Base-by-base conservation (phyloP, 1,140 invertebrate species). In the Saxidomus purpurata region DNA sequence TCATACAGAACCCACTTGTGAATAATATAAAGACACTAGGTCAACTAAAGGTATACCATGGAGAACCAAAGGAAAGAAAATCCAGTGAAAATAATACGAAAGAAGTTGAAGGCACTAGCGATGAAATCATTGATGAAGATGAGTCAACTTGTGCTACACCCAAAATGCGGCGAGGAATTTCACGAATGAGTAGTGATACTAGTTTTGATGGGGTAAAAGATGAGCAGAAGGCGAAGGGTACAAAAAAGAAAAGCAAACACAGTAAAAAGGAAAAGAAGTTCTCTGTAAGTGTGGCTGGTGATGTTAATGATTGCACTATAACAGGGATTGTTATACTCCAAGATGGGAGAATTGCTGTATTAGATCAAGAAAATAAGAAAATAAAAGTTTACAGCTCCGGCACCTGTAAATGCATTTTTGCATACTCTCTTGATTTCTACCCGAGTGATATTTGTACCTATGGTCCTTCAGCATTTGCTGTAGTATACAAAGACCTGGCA, bases 331-430 rank as follows among this genome's bases (percentile, higher is more conserved):
- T 80, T 9, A 47, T 52, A 22, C 22, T 80, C 8, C 43, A 52
- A 36, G 55, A 80, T 28, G 77, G 77, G 9, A 55, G 77, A 52
- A 31, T 80, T 28, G 55, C 55, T 0, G 34, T 55, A 13, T 36
- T 36, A 59, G 77, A 80, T 31, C 31, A 52, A 59, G 34, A 22
- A 2, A 52, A 59, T 31, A 80, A 28, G 9, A 55, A 59, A 22
- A 47, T 80, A 25, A 80, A 80, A 43, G 77, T 80, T 22, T 59
- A 31, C 31, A 59, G 49, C 34, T 52, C 47, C 22, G 25, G 43
- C 38, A 4, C 55, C 31, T 52, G 3, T 19, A 34, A 47, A 47
- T 3, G 8, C 17, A 52, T 47, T n/a, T 63, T 25, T 28, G 31
- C 28, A 17, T 28, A 55, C 22, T 28, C 34, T 15, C 25, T 59